These are phyloP conservation scores for Garra rufa DNA, from an alignment of 2,113 vertebrate genomes.

Conservation along the genomic window DNA sequence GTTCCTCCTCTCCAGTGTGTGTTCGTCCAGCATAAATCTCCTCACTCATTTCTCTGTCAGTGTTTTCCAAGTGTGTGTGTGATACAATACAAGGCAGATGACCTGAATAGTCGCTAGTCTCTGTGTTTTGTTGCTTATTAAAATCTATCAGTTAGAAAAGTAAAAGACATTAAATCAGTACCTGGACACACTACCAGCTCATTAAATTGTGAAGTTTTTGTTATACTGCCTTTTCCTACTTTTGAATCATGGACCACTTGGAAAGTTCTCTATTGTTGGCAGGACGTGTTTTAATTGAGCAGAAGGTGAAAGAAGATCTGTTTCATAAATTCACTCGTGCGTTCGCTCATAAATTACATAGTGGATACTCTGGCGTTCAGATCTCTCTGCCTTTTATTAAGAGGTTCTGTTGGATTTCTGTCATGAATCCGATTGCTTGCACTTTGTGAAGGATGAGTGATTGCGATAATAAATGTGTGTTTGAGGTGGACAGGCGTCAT, in stretches of 20 bases:
- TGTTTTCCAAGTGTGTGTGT: not conserved
- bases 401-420: not conserved
- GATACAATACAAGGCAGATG: not conserved
- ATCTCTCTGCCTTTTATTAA: constrained; percentile 4
- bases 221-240: not conserved
- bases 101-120: not conserved
- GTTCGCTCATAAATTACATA: not conserved
- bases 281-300: not conserved
- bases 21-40: not conserved
- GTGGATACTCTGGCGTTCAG: not conserved
- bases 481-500: not conserved
- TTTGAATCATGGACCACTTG: not conserved
- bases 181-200: not conserved
- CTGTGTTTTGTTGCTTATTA: not conserved
- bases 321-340: not conserved
- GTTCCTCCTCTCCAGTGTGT: not conserved
- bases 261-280: not conserved
- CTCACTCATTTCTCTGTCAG: not conserved
- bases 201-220: not conserved
- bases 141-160: not conserved
- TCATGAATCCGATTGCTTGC: not conserved
- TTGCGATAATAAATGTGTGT: not conserved
- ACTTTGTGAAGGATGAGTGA: constrained; percentile 22
- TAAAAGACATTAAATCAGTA: no score
- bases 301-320: not conserved